Evolutionary conservation across 92 coral and sea anemone genomes (phyloP).

Genomic region (Actinostola sp.): DNA sequence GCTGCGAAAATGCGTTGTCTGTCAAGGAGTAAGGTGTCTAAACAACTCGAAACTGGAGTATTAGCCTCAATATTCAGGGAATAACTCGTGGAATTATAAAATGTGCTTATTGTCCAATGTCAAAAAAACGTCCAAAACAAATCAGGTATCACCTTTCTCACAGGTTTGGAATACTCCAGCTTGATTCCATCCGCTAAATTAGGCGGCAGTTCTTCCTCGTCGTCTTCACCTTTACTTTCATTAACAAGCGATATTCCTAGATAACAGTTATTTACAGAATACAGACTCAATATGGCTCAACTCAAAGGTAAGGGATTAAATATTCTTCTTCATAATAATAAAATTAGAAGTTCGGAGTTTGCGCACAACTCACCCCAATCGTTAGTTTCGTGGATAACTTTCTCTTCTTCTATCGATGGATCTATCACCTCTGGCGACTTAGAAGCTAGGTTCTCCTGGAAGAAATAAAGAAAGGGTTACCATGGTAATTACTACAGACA

Average conservation of each 20-base stretch:
- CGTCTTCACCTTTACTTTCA: constrained; percentile 81
- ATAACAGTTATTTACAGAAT: neutral
- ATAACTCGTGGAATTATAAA: no score
- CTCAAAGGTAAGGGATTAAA: neutral
- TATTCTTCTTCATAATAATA: no score
- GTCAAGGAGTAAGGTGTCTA: no score
- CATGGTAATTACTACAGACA: neutral
- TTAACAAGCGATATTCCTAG: constrained; percentile 86
- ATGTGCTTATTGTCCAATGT: no score
- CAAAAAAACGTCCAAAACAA: neutral
- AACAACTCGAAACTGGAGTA: no score
- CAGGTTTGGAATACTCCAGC: constrained; percentile 74
- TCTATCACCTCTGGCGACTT: constrained; percentile 54
- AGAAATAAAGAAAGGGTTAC: neutral
- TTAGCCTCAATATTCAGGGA: no score
- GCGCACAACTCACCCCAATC: constrained; percentile 78
- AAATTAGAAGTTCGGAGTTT: neutral
- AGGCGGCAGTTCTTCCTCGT: constrained; percentile 59
- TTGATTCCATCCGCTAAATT: constrained; percentile 83
- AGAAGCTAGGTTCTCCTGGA: constrained; percentile 43
- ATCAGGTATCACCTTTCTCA: constrained; percentile 72
- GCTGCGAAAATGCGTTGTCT: no score
- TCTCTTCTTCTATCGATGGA: constrained; percentile 52
- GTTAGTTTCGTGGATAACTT: constrained; percentile 85
- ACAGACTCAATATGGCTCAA: neutral